phyloP scores from a whole-genome alignment of 2,888 invertebrate genomes.

The Drosophila algonquin region DNA sequence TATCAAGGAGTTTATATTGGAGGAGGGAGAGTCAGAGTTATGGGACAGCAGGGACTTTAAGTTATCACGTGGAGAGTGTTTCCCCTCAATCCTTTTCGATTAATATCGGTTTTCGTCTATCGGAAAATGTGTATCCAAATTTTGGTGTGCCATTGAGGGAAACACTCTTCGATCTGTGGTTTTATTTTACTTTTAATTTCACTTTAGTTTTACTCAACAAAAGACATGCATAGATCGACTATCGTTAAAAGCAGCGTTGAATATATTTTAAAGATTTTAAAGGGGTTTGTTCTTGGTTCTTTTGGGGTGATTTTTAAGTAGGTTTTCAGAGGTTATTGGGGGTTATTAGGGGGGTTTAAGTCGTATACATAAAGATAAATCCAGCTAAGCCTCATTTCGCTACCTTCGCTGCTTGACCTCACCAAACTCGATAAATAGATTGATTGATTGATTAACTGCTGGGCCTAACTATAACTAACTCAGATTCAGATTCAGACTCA shows the following conservation, averaged over 20 bases:
- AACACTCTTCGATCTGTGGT: conserved; percentile 35
- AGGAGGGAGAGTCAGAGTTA: conserved; percentile 19
- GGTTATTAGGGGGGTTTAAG: conserved; percentile 17
- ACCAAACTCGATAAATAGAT: conserved; percentile 20
- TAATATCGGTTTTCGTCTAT: not conserved
- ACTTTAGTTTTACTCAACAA: conserved; percentile 52
- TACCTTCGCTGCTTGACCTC: conserved; percentile 76
- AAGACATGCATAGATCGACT: conserved; percentile 69
- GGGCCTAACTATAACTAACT: conserved; percentile 19
- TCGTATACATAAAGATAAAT: conserved; percentile 60
- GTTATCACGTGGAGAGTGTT: conserved; percentile 46
- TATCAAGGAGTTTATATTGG: conserved; percentile 35
- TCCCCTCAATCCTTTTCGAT: conserved; percentile 17
- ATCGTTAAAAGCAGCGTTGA: conserved; percentile 63
- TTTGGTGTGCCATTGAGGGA: conserved; percentile 6
- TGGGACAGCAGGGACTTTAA: conserved; percentile 42
- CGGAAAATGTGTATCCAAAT: not conserved
- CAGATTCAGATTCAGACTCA: too few species aligned
- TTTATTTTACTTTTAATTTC: conserved; percentile 38
- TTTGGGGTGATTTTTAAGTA: conserved; percentile 14
- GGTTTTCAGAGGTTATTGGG: conserved; percentile 4
- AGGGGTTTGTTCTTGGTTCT: conserved; percentile 34
- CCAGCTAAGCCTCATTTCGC: conserved; percentile 83
- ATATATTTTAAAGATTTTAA: conserved; percentile 40
- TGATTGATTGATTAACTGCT: not conserved